phyloP scores from a whole-genome alignment of 2,113 vertebrate species.

The Phyllostomus discolor region DNA sequence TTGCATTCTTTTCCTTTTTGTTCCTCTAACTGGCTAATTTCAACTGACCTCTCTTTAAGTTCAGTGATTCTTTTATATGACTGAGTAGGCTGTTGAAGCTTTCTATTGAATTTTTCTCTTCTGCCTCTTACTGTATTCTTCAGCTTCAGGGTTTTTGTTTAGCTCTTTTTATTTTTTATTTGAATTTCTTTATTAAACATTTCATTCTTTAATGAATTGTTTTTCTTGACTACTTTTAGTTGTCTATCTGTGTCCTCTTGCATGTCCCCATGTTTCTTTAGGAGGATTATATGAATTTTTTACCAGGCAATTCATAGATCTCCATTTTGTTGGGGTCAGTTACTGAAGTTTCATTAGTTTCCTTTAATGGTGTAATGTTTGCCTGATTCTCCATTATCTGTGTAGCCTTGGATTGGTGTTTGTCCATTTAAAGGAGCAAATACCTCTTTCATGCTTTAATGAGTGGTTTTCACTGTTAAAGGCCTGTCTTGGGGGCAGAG shows the following conservation, averaged over 20 bases:
- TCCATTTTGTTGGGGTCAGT: neutral
- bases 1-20: too few species aligned
- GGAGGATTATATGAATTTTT: neutral
- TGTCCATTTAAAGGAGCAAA: neutral
- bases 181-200: neutral
- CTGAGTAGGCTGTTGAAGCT: neutral
- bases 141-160: neutral
- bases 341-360: neutral
- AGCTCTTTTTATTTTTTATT: neutral
- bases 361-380: neutral
- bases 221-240: neutral
- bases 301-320: neutral
- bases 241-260: neutral
- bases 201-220: neutral
- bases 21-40: too few species aligned
- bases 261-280: neutral
- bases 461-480: neutral
- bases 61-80: too few species aligned
- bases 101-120: neutral
- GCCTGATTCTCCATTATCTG: neutral
- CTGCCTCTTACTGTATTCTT: neutral
- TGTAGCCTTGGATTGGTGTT: neutral
- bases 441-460: neutral
- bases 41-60: too few species aligned
- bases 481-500: neutral